Base-by-base conservation (phyloP, 2,797 vertebrate species). In the Coregonus suidteri region DNA sequence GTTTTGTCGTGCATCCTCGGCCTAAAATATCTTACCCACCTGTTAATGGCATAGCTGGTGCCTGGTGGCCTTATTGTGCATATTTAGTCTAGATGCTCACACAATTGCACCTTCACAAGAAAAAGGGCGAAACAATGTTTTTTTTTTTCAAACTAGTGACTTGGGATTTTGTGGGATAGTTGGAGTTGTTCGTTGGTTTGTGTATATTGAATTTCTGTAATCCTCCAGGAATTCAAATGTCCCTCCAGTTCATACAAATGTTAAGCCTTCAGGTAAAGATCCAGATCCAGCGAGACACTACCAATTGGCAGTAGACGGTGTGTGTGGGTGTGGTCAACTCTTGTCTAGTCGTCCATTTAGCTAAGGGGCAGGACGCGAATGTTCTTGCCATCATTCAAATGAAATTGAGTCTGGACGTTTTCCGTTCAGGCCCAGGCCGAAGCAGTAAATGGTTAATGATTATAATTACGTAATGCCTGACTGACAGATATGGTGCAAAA, bases 1-100 rank as follows among this genome's bases (percentile, higher is more conserved):
- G 0, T 35, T 35, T 4, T 0, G 35, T 35, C 4, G 4, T 35
- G 35, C 35, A 35, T 35, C 35, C 35, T 35, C 35, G 4, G 35
- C 35, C 35, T 35, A 35, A 35, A 35, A 35, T 75, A 87, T 90
- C 86, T 67, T 56, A 85, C 90, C 91, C 88, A 93, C 89, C 92
- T 93, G 91, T 91, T 90, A 86, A 89, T 82, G 81, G 78, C 75
- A 81, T 84, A 82, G 83, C 74, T 54, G 75, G 84, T 83, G 81
- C 86, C 82, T 74, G 64, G 41, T 75, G 77, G 86, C 79, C 66
- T 15, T 74, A 51, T 74, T 86, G 72, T 80, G 81, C 82, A 79
- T 85, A 69, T 84, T 88, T 75, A 80, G 90, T 91, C 90, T 90
- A 91, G 90, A 92, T 87, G 75, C 78, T 82, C 75, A 34, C 79